Evolutionary conservation across 2,113 vertebrate species (phyloP).

Genomic region (human): DNA sequence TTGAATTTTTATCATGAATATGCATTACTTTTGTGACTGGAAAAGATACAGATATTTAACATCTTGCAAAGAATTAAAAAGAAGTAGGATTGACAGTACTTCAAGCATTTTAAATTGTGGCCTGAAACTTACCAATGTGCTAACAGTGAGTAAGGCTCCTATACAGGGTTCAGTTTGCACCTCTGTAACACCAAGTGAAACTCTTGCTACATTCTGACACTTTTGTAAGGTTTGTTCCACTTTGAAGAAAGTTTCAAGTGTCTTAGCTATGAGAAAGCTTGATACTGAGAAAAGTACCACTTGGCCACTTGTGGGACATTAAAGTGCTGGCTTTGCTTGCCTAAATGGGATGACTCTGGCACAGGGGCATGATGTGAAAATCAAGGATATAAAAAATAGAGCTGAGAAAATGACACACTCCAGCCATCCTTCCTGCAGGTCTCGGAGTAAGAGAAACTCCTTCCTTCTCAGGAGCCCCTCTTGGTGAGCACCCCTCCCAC

Average conservation of each 20-base stretch:
- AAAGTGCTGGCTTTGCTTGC: too few species aligned
- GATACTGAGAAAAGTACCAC: background rate
- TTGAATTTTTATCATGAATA: background rate
- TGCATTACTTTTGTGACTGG: background rate
- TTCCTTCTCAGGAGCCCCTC: background rate
- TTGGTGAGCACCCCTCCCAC: too few species aligned
- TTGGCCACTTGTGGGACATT: background rate
- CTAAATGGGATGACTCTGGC: background rate
- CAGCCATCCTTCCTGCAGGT: background rate
- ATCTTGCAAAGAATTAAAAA: background rate
- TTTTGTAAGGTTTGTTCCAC: background rate
- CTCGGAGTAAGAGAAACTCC: background rate
- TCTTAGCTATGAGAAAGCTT: background rate
- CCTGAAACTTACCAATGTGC: background rate
- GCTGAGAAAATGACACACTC: background rate
- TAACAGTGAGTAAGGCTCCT: background rate
- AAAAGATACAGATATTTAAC: constrained; percentile 1
- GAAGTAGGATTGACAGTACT: background rate
- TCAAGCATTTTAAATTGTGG: background rate
- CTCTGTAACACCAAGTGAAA: background rate
- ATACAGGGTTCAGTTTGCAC: background rate
- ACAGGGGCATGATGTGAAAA: background rate
- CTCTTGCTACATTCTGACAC: background rate
- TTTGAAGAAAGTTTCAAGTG: background rate
- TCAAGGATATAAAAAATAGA: background rate